phyloP scores from a whole-genome alignment of 2,797 vertebrate genomes.

The Paratrypauchen microcephalus region DNA sequence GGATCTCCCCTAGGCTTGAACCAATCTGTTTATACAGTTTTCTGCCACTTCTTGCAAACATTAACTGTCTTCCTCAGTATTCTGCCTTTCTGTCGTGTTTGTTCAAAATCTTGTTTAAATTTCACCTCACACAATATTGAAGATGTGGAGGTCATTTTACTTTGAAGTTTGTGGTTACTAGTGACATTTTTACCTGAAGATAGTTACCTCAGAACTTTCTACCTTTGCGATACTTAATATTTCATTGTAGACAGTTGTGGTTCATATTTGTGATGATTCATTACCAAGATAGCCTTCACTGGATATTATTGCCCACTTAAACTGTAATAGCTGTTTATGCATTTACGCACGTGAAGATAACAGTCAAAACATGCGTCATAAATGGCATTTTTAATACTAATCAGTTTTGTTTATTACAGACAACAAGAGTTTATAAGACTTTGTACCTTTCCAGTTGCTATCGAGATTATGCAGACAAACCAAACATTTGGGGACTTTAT shows the following conservation, averaged over 20 bases:
- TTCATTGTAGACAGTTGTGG: slow-evolving; percentile 29
- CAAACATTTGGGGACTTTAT: slow-evolving; percentile 68
- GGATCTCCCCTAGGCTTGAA: slow-evolving; percentile 33
- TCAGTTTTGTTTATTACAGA: slow-evolving; percentile 25
- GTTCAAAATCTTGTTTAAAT: slow-evolving; percentile 26
- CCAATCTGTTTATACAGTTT: slow-evolving; percentile 37
- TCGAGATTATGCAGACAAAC: slow-evolving; percentile 74
- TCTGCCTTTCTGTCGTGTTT: slow-evolving; percentile 64
- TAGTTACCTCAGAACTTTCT: slow-evolving; percentile 65
- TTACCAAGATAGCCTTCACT: slow-evolving; percentile 57
- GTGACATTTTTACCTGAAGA: slow-evolving; percentile 51
- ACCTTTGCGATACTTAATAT: slow-evolving; percentile 38
- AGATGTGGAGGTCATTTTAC: slow-evolving; percentile 45
- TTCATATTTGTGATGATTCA: slow-evolving; percentile 44
- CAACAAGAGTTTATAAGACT: slow-evolving; percentile 45
- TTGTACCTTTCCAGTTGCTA: slow-evolving; percentile 72
- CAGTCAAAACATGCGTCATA: slow-evolving; percentile 24
- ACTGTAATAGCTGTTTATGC: slow-evolving; percentile 3
- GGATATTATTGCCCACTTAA: slow-evolving; percentile 47
- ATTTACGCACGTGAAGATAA: slow-evolving; percentile 32
- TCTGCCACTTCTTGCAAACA: slow-evolving; percentile 45
- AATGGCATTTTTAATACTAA: slow-evolving; percentile 14
- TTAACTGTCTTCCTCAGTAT: slow-evolving; percentile 68
- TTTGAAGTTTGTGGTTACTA: slow-evolving; percentile 40
- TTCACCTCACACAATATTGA: slow-evolving; percentile 28